phyloP scores from a whole-genome alignment of 2,113 vertebrate species.

The Porphyrio hochstetteri region DNA sequence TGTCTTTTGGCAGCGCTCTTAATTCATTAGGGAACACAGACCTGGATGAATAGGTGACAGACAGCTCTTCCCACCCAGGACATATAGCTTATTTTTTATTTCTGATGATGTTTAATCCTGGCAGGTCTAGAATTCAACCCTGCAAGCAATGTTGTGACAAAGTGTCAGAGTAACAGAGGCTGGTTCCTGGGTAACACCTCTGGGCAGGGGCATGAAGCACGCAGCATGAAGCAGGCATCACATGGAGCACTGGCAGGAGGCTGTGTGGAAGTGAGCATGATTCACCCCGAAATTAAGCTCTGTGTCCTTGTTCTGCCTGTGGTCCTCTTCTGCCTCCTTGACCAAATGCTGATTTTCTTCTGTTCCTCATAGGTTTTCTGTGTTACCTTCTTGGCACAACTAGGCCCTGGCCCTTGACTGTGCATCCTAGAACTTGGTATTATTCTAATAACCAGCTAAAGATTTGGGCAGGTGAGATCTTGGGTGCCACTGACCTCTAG shows the following conservation, averaged over 20 bases:
- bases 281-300: background rate
- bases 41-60: background rate
- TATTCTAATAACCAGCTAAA: background rate
- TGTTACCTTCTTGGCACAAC: background rate
- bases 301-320: background rate
- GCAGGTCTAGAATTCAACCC: background rate
- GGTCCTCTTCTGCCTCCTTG: background rate
- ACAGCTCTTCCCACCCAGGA: background rate
- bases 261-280: rapidly evolving
- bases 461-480: background rate
- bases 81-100: background rate
- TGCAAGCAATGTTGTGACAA: background rate
- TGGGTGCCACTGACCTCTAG: too few relatives aligned
- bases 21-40: background rate
- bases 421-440: background rate
- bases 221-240: too few relatives aligned
- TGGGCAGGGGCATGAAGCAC: background rate
- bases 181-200: background rate
- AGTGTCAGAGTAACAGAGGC: background rate
- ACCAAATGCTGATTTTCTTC: background rate
- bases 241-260: background rate
- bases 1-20: background rate
- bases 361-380: background rate
- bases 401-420: background rate
- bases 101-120: background rate